phyloP scores from a whole-genome alignment of 2,888 invertebrate genomes.

The Lacanobia wlatinum region DNA sequence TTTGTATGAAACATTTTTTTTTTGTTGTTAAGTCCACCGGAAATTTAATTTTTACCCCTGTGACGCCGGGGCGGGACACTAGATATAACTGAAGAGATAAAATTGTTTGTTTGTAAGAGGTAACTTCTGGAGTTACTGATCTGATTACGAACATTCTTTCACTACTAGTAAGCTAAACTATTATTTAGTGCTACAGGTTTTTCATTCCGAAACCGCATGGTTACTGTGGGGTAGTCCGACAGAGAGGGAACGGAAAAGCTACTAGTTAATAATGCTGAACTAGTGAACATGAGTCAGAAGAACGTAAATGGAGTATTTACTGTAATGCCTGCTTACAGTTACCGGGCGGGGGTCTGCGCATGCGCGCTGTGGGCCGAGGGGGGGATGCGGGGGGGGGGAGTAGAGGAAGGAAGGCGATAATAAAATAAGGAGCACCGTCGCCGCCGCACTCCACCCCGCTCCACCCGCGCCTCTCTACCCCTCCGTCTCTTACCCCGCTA shows the following conservation, averaged over 20 bases:
- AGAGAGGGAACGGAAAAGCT: not conserved
- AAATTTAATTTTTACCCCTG: too few species aligned
- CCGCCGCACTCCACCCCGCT: constrained; percentile 49
- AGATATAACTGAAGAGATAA: too few species aligned
- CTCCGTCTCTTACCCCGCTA: constrained; percentile 3
- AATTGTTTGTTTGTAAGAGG: not conserved
- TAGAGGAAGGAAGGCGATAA: constrained; percentile 76
- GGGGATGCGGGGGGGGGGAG: constrained; percentile 40
- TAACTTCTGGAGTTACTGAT: not conserved
- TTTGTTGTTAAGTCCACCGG: too few species aligned
- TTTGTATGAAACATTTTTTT: too few species aligned
- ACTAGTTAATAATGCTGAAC: constrained; percentile 66
- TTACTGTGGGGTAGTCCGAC: not conserved
- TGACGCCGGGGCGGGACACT: too few species aligned
- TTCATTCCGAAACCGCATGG: not conserved
- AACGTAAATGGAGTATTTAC: constrained; percentile 62
- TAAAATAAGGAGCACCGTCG: constrained; percentile 76
- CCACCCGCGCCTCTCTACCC: constrained; percentile 23
- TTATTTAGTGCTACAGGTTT: not conserved
- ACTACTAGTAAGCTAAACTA: not conserved
- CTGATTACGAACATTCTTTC: not conserved
- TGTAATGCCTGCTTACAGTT: constrained; percentile 57
- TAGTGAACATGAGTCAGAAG: constrained; percentile 65
- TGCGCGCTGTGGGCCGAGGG: constrained; percentile 50
- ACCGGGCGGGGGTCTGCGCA: constrained; percentile 57